A percentile compares a stretch with the other conserved stretches of the same genome.
These are phyloP conservation scores for Oppia nitens DNA, from an alignment of 1,140 invertebrate genomes.

Conservation along the genomic window DNA sequence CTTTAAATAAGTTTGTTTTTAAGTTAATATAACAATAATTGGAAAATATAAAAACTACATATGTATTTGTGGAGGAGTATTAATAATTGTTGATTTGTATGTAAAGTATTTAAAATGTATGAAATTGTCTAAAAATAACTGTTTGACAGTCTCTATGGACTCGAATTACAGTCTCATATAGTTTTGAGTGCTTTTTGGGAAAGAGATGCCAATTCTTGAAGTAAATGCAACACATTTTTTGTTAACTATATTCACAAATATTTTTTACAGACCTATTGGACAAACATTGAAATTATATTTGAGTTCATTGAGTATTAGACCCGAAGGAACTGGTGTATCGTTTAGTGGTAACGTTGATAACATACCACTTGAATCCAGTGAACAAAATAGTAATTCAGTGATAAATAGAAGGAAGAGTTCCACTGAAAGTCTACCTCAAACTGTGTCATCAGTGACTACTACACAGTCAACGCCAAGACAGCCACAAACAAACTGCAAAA, in stretches of 20 bases:
- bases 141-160: no score
- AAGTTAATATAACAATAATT: no score
- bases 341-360: slow-evolving; percentile 1
- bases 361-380: background rate
- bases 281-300: slow-evolving; percentile 39
- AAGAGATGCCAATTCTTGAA: no score
- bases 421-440: slow-evolving; percentile 1
- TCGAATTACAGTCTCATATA: no score
- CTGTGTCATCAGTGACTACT: background rate
- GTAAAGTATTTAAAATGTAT: no score
- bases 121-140: no score
- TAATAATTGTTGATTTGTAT: no score
- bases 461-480: background rate
- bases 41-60: no score
- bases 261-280: slow-evolving; percentile 36
- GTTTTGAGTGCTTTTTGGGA: no score
- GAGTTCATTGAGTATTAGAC: slow-evolving; percentile 29
- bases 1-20: no score
- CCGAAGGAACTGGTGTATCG: slow-evolving; percentile 26
- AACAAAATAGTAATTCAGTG: slow-evolving; percentile 17
- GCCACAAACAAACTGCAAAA: slow-evolving; percentile 23
- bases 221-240: no score
- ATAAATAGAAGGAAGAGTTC: slow-evolving; percentile 19
- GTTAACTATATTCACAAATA: background rate
- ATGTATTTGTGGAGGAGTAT: no score